Evolutionary conservation across 1,140 invertebrate species (phyloP).

Genomic region (Cydia strobilella): DNA sequence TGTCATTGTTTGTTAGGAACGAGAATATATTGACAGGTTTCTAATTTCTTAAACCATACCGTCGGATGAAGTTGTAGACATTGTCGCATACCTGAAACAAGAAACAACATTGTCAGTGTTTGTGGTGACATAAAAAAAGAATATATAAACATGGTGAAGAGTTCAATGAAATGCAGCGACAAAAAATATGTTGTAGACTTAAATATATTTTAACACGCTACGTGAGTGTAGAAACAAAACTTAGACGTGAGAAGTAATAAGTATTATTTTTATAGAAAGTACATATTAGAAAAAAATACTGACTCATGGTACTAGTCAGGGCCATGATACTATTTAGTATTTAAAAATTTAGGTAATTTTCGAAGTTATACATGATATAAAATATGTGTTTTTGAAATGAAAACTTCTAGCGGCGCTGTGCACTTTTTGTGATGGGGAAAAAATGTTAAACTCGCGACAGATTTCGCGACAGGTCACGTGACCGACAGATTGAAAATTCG

Average conservation of each 20-base stretch:
- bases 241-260: neutral
- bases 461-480: too few species aligned
- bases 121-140: conserved; percentile 23
- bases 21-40: conserved; percentile 25
- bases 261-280: too few species aligned
- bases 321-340: too few species aligned
- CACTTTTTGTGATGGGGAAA: too few species aligned
- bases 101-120: conserved; percentile 23
- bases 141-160: conserved; percentile 9
- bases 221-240: neutral
- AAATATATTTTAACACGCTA: conserved; percentile 11
- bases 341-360: too few species aligned
- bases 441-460: too few species aligned
- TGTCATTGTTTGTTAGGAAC: conserved; percentile 16
- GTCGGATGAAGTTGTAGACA: conserved; percentile 25
- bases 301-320: too few species aligned
- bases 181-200: conserved; percentile 23
- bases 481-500: too few species aligned
- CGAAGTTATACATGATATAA: too few species aligned
- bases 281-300: neutral
- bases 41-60: conserved; percentile 9
- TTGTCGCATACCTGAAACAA: conserved; percentile 24
- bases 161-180: conserved; percentile 18
- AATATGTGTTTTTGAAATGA: too few species aligned
- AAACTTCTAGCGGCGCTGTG: too few species aligned